Percentiles rank a stretch among this genome's conserved stretches.
Evolutionary conservation across 2,888 invertebrate species (phyloP).

Genomic region (Resseliella maxima): DNA sequence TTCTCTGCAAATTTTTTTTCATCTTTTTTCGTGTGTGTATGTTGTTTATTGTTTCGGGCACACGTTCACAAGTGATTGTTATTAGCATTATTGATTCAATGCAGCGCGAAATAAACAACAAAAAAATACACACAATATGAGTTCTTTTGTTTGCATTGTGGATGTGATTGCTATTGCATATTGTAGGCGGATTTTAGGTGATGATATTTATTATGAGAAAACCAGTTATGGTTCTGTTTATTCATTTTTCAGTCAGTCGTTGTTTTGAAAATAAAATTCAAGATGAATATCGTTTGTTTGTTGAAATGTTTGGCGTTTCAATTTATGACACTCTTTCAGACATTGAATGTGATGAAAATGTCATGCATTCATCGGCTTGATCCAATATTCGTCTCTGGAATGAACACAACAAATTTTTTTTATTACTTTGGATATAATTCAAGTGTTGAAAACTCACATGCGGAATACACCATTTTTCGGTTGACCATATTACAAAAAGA

Average conservation of each 20-base stretch:
- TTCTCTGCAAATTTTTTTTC: not conserved
- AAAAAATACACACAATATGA: not conserved
- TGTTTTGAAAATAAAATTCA: not conserved
- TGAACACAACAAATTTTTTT: not conserved
- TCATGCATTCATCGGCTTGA: too few species aligned
- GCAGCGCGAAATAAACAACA: not conserved
- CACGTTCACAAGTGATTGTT: slow-evolving; percentile 54
- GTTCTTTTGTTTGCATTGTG: slow-evolving; percentile 27
- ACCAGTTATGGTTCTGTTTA: slow-evolving; percentile 52
- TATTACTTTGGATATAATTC: not conserved
- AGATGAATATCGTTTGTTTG: not conserved
- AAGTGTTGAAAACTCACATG: not conserved
- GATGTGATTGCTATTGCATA: not conserved
- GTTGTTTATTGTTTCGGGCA: slow-evolving; percentile 53
- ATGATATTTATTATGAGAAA: slow-evolving; percentile 54
- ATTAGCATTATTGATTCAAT: slow-evolving; percentile 4
- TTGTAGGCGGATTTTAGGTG: slow-evolving; percentile 55
- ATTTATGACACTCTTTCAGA: not conserved
- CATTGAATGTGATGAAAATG: not conserved
- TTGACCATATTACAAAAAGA: not conserved
- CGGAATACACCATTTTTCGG: not conserved
- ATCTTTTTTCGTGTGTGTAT: not conserved
- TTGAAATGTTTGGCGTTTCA: not conserved
- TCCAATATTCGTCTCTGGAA: too few species aligned
- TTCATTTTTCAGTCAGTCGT: not conserved